These are phyloP conservation scores for Chalcis sispes DNA, from an alignment of 2,888 invertebrate species.

Conservation along the genomic window DNA sequence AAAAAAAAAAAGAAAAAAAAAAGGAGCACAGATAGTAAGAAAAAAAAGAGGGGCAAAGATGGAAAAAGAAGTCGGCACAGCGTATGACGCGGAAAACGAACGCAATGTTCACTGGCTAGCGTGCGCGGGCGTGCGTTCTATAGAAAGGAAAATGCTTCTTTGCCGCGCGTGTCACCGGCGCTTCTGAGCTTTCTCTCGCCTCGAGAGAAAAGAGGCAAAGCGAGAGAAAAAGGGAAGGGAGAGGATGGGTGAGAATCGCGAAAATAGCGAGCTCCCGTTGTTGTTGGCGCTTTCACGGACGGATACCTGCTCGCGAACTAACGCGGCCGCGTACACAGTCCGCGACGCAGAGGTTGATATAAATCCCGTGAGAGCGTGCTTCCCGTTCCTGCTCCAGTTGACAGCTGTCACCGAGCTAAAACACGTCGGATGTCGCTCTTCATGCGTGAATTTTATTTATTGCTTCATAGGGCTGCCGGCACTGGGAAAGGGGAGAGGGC, in stretches of 20 bases:
- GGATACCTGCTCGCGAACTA: conserved; percentile 29
- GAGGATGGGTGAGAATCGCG: background rate
- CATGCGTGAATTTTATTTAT: conserved; percentile 61
- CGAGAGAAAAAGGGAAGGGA: background rate
- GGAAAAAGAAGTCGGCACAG: too few relatives aligned
- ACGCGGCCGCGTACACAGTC: background rate
- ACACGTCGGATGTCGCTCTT: conserved; percentile 59
- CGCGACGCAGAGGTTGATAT: conserved; percentile 52
- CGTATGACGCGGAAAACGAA: conserved; percentile 10
- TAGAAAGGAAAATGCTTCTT: background rate
- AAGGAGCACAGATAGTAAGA: too few relatives aligned
- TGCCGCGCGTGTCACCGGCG: background rate
- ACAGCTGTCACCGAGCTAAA: conserved; percentile 59
- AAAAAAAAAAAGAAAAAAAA: too few relatives aligned
- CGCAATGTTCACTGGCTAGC: too few relatives aligned
- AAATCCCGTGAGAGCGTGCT: conserved; percentile 59
- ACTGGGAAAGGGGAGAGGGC: too few relatives aligned
- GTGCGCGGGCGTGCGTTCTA: conserved; percentile 1
- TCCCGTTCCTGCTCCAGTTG: conserved; percentile 59
- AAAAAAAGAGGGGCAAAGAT: too few relatives aligned
- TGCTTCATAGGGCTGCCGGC: too few relatives aligned
- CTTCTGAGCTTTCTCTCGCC: conserved; percentile 2
- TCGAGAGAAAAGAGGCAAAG: background rate
- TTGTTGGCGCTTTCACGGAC: conserved; percentile 40
- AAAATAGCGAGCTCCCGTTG: conserved; percentile 21